These are phyloP conservation scores for Cepaea nemoralis DNA, from an alignment of 1,140 invertebrate species.

Conservation along the genomic window DNA sequence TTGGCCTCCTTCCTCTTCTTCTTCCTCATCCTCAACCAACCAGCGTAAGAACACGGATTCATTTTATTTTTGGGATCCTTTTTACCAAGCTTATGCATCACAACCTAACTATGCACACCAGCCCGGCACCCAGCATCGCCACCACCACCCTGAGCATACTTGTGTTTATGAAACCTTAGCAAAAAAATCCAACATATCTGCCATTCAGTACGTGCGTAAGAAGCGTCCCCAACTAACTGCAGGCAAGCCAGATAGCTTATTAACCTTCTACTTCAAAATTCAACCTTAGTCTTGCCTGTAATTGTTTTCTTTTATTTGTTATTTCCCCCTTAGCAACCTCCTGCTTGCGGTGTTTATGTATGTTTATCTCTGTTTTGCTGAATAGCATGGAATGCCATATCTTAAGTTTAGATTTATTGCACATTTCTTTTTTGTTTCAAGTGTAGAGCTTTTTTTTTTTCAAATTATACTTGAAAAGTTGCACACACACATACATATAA, in stretches of 20 bases:
- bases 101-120: constrained; percentile 16
- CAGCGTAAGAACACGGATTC: constrained; percentile 45
- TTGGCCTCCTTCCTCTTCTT: background rate
- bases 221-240: constrained; percentile 62
- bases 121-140: constrained; percentile 10
- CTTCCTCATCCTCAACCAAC: constrained; percentile 8
- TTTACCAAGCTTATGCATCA: constrained; percentile 31
- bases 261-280: background rate
- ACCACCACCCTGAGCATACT: constrained; percentile 55
- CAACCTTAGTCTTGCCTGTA: background rate
- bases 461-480: no score
- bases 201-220: constrained; percentile 62
- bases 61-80: constrained; percentile 32
- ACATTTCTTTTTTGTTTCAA: background rate
- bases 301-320: background rate
- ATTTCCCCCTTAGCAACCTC: background rate
- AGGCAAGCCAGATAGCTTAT: constrained; percentile 56
- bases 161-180: constrained; percentile 68
- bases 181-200: constrained; percentile 67
- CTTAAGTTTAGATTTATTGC: no score
- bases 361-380: background rate
- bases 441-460: background rate
- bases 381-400: constrained; percentile 3
- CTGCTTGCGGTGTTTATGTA: background rate
- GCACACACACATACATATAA: no score